A percentile compares a stretch with the other conserved stretches of the same genome.
These are phyloP conservation scores for Diarsia mendica DNA, from an alignment of 2,888 invertebrate species.

Conservation along the genomic window DNA sequence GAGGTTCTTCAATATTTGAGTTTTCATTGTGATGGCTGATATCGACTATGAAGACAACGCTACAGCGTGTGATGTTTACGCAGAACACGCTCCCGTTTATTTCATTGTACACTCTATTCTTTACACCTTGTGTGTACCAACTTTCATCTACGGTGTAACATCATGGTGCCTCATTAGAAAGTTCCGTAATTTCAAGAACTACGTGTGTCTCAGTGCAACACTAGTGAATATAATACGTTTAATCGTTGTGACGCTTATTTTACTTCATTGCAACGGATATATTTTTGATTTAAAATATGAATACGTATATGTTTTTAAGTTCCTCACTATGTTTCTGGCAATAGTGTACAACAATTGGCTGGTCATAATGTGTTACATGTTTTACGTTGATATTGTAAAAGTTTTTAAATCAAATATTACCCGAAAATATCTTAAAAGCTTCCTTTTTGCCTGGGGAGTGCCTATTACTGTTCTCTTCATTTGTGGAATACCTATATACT, in stretches of 20 bases:
- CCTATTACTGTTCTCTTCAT: conserved; percentile 7
- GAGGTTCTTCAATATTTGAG: background rate
- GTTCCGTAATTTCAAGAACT: conserved; percentile 51
- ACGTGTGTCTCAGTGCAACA: conserved; percentile 40
- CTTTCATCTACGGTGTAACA: conserved; percentile 41
- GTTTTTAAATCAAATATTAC: conserved; percentile 28
- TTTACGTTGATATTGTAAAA: conserved; percentile 45
- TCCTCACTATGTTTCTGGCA: conserved; percentile 26
- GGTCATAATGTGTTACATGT: conserved; percentile 42
- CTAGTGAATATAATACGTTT: conserved; percentile 37
- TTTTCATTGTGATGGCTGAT: background rate
- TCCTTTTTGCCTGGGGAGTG: conserved; percentile 41
- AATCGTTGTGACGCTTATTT: conserved; percentile 3
- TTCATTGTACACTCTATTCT: background rate
- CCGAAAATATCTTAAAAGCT: conserved; percentile 43
- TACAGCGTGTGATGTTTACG: conserved; percentile 2
- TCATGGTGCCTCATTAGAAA: conserved; percentile 46
- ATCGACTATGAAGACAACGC: background rate
- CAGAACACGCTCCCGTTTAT: background rate
- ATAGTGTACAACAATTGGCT: conserved; percentile 44
- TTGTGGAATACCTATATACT: background rate
- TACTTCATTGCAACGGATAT: conserved; percentile 1
- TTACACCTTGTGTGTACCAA: background rate
- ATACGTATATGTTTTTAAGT: background rate
- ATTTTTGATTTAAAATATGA: background rate